phyloP scores from a whole-genome alignment of 2,113 vertebrate species.

The Micromys minutus region DNA sequence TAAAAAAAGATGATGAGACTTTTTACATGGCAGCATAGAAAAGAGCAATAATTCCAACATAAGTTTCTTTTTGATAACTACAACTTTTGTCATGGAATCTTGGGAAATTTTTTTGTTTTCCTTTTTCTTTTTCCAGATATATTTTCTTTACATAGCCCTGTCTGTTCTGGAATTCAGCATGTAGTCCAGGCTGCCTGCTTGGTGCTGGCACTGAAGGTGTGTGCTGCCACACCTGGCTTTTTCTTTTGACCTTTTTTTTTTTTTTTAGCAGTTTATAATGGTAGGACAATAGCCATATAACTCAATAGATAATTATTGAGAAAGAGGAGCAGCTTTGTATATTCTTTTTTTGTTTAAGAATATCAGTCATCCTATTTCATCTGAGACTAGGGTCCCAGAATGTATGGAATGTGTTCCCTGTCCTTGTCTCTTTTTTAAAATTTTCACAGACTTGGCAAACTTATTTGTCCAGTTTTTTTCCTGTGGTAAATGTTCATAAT shows the following conservation, averaged over 20 bases:
- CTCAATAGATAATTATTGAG: not conserved
- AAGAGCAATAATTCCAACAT: not conserved
- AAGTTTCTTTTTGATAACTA: not conserved
- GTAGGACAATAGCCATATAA: not conserved
- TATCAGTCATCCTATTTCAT: not conserved
- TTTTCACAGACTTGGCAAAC: not conserved
- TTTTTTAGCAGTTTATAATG: not conserved
- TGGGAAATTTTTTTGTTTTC: not conserved
- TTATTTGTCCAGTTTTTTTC: not conserved
- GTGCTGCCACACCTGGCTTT: too few relatives aligned
- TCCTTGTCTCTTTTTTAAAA: not conserved
- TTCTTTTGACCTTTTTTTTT: not conserved
- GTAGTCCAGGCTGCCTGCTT: not conserved
- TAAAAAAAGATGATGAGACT: not conserved
- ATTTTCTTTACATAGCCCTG: not conserved
- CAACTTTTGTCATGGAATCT: too few relatives aligned
- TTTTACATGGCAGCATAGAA: not conserved
- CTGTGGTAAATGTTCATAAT: not conserved
- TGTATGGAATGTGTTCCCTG: not conserved
- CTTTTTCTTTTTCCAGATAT: not conserved
- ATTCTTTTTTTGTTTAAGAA: not conserved
- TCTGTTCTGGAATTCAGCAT: not conserved
- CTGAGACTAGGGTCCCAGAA: not conserved
- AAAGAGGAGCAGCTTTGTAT: not conserved
- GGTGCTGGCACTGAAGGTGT: not conserved